Evolutionary conservation across 2,113 vertebrate species (phyloP), one percentile per base, ranked within the genome.

Genomic region (Otis tarda): DNA sequence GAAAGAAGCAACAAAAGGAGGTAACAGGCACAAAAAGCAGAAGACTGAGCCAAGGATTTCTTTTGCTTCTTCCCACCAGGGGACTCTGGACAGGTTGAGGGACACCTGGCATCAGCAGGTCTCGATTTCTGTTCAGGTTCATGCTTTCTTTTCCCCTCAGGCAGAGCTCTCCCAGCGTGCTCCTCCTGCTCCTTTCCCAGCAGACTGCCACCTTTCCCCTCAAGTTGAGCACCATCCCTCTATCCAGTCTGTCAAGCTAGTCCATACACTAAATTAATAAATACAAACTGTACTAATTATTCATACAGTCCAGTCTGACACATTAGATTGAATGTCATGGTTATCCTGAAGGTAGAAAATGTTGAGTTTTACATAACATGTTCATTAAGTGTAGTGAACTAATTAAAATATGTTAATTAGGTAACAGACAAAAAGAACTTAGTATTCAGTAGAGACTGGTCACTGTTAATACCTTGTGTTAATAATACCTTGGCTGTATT

Each of bases 321-420:
- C 93, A 69, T 97, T 95, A 96, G 90, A 95, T 77, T 96, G 94
- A 97, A 97, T 96, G 94, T 96, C 97, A 97, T 24, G 30, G 92
- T 96, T 97, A 96, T 94, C 86, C 93, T 96, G 83, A 95, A 98
- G 90, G 89, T 92, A 97, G 89, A 97, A 98, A 97, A 83, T 78
- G 91, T 70, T 94, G 94, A 96, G 88, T 93, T 98, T 97, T 97
- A 98, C 89, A 89, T 96, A 97, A 98, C 71, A 95, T 94, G 90
- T 97, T 98, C 97, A 96, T 97, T 98, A 97, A 97, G 97, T 83
- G 91, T 93, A 96, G 92, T 91, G 95, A 98, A 97, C 97, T 97
- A 97, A 98, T 98, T 98, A 97, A 98, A 98, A 96, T 96, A 98
- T 96, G 97, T 97, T 98, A 98, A 98, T 98, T 97, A 98, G 97